These are phyloP conservation scores for Xiphorhynchus erythropygius DNA, from an alignment of 2,797 vertebrate genomes.

Conservation along the genomic window DNA sequence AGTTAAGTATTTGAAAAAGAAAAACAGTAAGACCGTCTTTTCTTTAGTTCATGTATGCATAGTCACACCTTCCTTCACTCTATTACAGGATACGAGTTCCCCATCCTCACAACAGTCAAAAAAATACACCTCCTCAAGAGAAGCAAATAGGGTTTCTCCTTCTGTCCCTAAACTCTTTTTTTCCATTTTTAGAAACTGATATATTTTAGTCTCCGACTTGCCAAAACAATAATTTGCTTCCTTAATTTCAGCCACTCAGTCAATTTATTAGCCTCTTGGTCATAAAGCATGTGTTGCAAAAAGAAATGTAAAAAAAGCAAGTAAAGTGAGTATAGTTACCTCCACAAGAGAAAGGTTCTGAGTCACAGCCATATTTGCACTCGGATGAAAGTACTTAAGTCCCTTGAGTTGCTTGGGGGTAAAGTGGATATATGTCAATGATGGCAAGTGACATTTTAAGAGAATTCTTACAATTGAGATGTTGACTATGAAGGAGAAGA, in stretches of 20 bases:
- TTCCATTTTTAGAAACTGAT: neutral
- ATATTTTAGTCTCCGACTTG: neutral
- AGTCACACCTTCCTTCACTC: neutral
- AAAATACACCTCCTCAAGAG: neutral
- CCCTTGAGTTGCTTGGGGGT: neutral
- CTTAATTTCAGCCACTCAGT: neutral
- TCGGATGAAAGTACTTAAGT: neutral
- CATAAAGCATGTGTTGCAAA: accelerated
- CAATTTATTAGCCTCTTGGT: neutral
- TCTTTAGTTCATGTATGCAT: neutral
- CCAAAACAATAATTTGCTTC: neutral
- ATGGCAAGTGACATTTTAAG: neutral
- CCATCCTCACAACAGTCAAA: neutral
- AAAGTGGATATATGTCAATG: neutral
- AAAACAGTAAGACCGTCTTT: neutral
- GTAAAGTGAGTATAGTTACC: neutral
- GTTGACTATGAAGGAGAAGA: neutral
- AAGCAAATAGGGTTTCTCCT: neutral
- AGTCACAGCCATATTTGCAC: neutral
- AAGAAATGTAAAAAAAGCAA: neutral
- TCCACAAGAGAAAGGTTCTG: neutral
- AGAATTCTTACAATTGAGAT: neutral
- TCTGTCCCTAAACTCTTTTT: neutral
- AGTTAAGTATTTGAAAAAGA: neutral
- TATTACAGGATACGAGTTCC: neutral